Evolutionary conservation across 2,797 vertebrate species (phyloP).

Genomic region (Chaetodon trifasciatus): DNA sequence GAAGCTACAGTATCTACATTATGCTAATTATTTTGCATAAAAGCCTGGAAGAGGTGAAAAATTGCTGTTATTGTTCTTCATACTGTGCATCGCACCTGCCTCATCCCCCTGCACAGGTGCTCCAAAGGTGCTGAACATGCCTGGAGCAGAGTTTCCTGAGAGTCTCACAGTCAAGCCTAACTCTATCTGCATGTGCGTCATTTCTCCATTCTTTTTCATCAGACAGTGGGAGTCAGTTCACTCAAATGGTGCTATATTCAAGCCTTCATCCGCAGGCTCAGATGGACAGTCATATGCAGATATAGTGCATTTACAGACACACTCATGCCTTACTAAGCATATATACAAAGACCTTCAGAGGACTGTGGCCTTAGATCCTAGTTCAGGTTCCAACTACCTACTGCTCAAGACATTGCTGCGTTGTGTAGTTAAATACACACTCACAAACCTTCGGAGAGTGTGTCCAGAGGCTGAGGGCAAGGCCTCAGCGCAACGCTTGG

Average conservation of each 20-base stretch:
- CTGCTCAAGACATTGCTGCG: conserved; percentile 11
- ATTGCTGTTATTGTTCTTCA: conserved; percentile 57
- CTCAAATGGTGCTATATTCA: neutral
- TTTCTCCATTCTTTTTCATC: conserved; percentile 1
- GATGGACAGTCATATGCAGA: neutral
- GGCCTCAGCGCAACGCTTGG: conserved; percentile 60
- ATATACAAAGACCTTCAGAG: conserved; percentile 3
- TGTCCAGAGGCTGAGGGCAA: conserved; percentile 40
- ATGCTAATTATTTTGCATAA: conserved; percentile 56
- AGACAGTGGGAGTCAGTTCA: conserved; percentile 1
- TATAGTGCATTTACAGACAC: neutral
- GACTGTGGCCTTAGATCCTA: conserved; percentile 20
- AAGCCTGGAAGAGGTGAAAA: conserved; percentile 58
- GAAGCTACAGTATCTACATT: conserved; percentile 25
- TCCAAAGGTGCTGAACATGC: conserved; percentile 45
- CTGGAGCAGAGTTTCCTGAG: conserved; percentile 11
- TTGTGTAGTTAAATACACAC: conserved; percentile 29
- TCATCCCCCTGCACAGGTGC: conserved; percentile 49
- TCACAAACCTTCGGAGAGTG: conserved; percentile 29
- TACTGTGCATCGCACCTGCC: conserved; percentile 44
- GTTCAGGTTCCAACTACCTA: conserved; percentile 23
- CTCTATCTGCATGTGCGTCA: neutral
- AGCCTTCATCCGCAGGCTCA: conserved; percentile 6
- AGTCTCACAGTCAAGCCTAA: neutral
- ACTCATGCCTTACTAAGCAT: neutral